A percentile compares a stretch with the other conserved stretches of the same genome.
These are phyloP conservation scores for Oreochromis aureus DNA, from an alignment of 2,113 vertebrate species.

Conservation along the genomic window DNA sequence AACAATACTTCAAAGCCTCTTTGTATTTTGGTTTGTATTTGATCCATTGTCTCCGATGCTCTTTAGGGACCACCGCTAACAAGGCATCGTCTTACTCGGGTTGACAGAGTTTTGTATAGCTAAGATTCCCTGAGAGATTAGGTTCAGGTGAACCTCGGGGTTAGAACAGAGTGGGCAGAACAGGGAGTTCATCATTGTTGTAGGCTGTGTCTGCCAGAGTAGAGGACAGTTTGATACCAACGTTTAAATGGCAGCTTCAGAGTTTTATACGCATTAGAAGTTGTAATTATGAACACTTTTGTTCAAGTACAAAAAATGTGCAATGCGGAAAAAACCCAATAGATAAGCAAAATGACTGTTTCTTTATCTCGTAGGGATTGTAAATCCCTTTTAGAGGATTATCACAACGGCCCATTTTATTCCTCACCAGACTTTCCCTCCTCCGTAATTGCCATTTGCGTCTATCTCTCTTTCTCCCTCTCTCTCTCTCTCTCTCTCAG, in stretches of 20 bases:
- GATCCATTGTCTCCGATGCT: slow-evolving; percentile 68
- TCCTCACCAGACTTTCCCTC: slow-evolving; percentile 26
- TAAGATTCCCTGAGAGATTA: slow-evolving; percentile 60
- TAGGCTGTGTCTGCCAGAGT: neutral
- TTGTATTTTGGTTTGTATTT: slow-evolving; percentile 57
- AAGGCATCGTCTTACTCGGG: slow-evolving; percentile 69
- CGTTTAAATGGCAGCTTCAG: neutral
- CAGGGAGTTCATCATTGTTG: slow-evolving; percentile 17
- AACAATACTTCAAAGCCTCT: slow-evolving; percentile 72
- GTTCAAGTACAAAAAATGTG: neutral
- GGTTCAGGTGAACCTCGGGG: slow-evolving; percentile 49
- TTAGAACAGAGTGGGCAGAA: slow-evolving; percentile 8
- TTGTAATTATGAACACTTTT: neutral
- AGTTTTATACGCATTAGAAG: neutral
- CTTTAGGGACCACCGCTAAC: slow-evolving; percentile 67
- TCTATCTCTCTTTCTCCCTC: slow-evolving; percentile 1
- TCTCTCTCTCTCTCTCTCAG: neutral
- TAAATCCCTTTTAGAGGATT: slow-evolving; percentile 28
- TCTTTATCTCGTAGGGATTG: slow-evolving; percentile 8
- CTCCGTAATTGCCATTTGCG: slow-evolving; percentile 42
- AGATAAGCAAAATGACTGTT: slow-evolving; percentile 24
- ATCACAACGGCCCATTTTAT: slow-evolving; percentile 44
- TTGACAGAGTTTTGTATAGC: slow-evolving; percentile 55
- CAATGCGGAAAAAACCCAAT: neutral
- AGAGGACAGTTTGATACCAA: neutral